A percentile compares a stretch with the other conserved stretches of the same genome.
These are phyloP conservation scores for Allobates femoralis DNA, from an alignment of 2,797 vertebrate species.

Conservation along the genomic window DNA sequence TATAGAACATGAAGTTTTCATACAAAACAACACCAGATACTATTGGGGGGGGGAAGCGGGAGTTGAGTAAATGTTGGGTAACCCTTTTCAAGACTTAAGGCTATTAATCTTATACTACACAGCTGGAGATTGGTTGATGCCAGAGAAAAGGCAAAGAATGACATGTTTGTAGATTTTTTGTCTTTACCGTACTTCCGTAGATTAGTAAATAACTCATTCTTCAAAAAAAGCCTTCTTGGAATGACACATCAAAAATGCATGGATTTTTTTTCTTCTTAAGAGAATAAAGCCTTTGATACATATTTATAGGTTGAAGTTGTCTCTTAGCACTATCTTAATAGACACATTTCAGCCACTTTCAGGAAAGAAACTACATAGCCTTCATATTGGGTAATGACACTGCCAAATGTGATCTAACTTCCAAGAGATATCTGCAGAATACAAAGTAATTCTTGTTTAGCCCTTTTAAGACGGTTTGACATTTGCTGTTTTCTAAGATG, in stretches of 20 bases:
- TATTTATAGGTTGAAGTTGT: constrained; percentile 44
- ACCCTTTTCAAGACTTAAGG: no score
- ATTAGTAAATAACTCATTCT: not conserved
- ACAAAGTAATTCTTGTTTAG: constrained; percentile 62
- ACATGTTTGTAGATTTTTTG: not conserved
- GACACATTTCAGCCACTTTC: constrained; percentile 55
- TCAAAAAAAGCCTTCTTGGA: not conserved
- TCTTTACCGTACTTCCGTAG: not conserved
- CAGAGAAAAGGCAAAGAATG: no score
- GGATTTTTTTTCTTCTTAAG: not conserved
- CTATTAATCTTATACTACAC: no score
- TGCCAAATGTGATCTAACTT: constrained; percentile 59
- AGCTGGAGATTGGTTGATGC: no score
- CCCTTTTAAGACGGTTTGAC: constrained; percentile 62
- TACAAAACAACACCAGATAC: no score
- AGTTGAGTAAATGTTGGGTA: no score
- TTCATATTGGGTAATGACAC: constrained; percentile 50
- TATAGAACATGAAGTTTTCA: no score
- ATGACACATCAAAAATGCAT: constrained; percentile 33
- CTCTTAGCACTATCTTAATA: constrained; percentile 42
- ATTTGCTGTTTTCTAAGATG: constrained; percentile 63
- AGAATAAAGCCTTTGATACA: constrained; percentile 32
- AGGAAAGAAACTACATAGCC: constrained; percentile 51
- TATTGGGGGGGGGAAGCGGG: no score
- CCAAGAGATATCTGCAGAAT: constrained; percentile 55